Base-by-base conservation (phyloP, 1,140 invertebrate species). In the Ditylenchus dipsaci region DNA sequence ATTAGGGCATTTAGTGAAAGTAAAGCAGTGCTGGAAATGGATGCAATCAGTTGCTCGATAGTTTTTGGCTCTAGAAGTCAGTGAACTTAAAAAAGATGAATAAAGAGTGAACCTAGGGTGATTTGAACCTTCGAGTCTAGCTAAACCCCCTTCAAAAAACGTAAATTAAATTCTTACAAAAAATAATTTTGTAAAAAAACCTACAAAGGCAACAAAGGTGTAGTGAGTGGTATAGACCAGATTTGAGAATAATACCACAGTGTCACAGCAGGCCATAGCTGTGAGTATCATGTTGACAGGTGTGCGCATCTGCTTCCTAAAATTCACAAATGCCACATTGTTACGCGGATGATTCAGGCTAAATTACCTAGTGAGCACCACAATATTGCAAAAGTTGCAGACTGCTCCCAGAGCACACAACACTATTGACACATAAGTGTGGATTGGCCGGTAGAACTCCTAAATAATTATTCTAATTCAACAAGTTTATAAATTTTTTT, bases 241-340 rank as follows among this genome's bases (percentile, higher is more conserved):
- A 60, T 81, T 80, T 0, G 79, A 82, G 45, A 79, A 81, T 13
- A 80, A 64, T 11, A 74, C 71, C 15, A 83, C 75, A 9, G 79
- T 83, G 56, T 82, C 80, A 60, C 80, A 82, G 60, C 69, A 79
- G 13, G 80, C 80, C 81, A 82, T 82, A 27, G 81, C 80, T 23
- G 76, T 79, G 0, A 82, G 66, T 13, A 82, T 81, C 75, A 78
- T 77, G 63, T 82, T 82, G 21, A 82, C 81, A 1, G 80, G 80
- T 15, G 80, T 81, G 47, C 80, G 73, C 80, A 82, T 82, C 45
- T 78, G 60, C 61, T 81, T 71, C 43, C 79, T 81, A 29, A 47
- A 80, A 79, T 53, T 43, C 5, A 60, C 17, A 67, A 67, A n/a
- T n/a, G n/a, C n/a, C 13, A 59, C 21, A 53, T 26, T 13, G 47